Conservation (phyloP, 2,113 vertebrate species). For the Dolichallabes microphthalmus region DNA sequence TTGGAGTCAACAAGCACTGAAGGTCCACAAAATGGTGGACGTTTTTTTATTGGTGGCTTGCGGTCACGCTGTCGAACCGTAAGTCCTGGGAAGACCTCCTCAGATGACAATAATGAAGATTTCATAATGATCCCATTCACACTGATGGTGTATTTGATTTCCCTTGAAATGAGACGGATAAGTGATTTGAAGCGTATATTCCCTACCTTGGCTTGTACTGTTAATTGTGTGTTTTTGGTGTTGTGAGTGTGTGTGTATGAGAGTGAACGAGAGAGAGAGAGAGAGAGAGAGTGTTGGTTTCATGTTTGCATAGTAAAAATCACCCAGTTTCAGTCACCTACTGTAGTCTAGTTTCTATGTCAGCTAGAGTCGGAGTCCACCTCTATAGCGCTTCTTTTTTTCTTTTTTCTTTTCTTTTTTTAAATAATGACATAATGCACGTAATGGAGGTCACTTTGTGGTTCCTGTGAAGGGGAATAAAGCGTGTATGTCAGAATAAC, state of each 20-base stretch:
- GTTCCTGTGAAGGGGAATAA: constrained; percentile 35
- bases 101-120: constrained; percentile 8
- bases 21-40: constrained; percentile 39
- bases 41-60: constrained; percentile 24
- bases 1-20: constrained; percentile 34
- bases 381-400: background rate
- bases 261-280: background rate
- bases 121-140: background rate
- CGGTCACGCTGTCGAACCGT: background rate
- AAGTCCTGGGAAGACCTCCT: background rate
- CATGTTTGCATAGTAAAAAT: constrained; percentile 51
- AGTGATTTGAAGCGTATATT: background rate
- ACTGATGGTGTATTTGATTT: constrained; percentile 20
- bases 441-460: constrained; percentile 48
- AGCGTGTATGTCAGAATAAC: constrained; percentile 28
- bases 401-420: background rate
- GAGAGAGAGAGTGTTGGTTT: constrained; percentile 10
- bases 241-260: background rate
- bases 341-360: constrained; percentile 43
- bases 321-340: constrained; percentile 39
- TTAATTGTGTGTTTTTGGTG: background rate
- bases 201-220: background rate
- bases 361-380: constrained; percentile 9
- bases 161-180: constrained; percentile 2
- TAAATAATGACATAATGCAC: constrained; percentile 36